A percentile compares a stretch with the other conserved stretches of the same genome.
Conservation (phyloP, 2,797 vertebrate genomes). For the Enteromius anoplus region DNA sequence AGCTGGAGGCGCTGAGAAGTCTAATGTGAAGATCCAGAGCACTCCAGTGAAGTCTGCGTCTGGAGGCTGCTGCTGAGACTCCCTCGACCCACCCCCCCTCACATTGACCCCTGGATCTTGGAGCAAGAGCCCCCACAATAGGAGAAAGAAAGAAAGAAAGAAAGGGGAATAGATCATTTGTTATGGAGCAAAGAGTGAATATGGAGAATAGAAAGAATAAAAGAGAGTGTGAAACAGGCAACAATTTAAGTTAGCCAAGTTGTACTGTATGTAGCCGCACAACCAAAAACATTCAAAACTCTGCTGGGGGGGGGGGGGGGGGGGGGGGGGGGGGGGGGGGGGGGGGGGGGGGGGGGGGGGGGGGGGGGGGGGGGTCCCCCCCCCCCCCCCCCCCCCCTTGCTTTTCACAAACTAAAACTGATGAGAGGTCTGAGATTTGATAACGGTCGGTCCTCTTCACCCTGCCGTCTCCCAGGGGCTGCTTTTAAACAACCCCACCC, state of each 20-base stretch:
- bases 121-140: constrained; percentile 52
- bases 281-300: constrained; percentile 83
- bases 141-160: constrained; percentile 55
- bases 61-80: constrained; percentile 97
- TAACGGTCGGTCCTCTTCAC: constrained; percentile 44
- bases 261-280: constrained; percentile 99
- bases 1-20: constrained; percentile 90
- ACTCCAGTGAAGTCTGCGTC: constrained; percentile 95
- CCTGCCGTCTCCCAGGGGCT: constrained; percentile 40
- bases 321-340: too few relatives aligned
- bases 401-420: constrained; percentile 63
- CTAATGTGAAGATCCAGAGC: constrained; percentile 96
- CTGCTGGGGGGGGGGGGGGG: too few relatives aligned
- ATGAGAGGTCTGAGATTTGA: constrained; percentile 60
- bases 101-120: constrained; percentile 44
- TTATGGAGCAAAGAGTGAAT: constrained; percentile 55
- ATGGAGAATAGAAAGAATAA: constrained; percentile 42
- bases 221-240: constrained; percentile 80
- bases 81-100: constrained; percentile 63
- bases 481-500: constrained; percentile 55
- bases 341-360: too few relatives aligned
- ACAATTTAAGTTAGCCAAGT: constrained; percentile 88
- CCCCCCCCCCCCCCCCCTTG: constrained; percentile 59
- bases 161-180: constrained; percentile 58
- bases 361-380: too few relatives aligned